Conservation (phyloP, 2,797 vertebrate genomes). For the Labeo calbasu region DNA sequence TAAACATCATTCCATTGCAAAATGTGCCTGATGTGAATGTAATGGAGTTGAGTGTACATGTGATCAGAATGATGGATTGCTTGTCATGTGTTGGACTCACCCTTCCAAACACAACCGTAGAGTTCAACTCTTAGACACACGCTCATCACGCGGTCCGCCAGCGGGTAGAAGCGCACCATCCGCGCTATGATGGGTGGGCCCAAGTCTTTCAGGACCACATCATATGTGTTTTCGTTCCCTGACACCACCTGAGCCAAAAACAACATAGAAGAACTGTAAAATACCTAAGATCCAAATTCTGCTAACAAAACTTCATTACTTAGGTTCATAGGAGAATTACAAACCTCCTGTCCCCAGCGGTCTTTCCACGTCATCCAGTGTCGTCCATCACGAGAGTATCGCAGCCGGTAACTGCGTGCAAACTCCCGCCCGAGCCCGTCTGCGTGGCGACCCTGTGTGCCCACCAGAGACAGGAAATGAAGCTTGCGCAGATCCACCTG, state of each 20-base stretch:
- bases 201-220: constrained; percentile 92
- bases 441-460: constrained; percentile 92
- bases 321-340: neutral
- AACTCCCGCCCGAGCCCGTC: constrained; percentile 92
- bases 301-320: neutral
- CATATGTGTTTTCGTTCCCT: constrained; percentile 91
- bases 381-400: constrained; percentile 87
- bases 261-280: neutral
- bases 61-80: constrained; percentile 7
- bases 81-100: constrained; percentile 71
- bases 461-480: constrained; percentile 89
- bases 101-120: constrained; percentile 91
- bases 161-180: constrained; percentile 89
- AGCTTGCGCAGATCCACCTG: constrained; percentile 88
- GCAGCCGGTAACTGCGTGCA: constrained; percentile 85
- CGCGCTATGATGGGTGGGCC: constrained; percentile 88
- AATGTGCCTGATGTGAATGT: neutral
- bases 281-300: neutral
- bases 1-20: neutral
- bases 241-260: constrained; percentile 82
- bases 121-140: constrained; percentile 96
- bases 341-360: constrained; percentile 88
- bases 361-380: constrained; percentile 92
- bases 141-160: constrained; percentile 93
- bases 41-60: neutral